A percentile compares a stretch with the other conserved stretches of the same genome.
Conservation (phyloP, 2,113 vertebrate genomes). For the Caretta caretta region DNA sequence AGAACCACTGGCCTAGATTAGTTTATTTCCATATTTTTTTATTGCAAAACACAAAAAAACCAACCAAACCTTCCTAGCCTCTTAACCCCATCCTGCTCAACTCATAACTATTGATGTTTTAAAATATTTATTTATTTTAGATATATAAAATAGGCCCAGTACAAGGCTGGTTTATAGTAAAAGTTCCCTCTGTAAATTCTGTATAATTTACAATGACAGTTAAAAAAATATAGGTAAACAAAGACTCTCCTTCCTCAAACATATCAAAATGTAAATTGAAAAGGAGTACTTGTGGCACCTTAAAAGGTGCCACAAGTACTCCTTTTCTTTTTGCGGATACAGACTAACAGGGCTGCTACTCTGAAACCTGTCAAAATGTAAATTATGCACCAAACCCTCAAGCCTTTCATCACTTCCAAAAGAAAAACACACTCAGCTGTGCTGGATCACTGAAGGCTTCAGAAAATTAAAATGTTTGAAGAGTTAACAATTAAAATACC, state of each 20-base stretch:
- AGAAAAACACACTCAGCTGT: neutral
- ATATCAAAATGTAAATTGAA: neutral
- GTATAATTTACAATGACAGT: neutral
- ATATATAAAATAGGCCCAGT: neutral
- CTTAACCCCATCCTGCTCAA: neutral
- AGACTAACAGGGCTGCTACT: no score
- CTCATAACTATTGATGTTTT: neutral
- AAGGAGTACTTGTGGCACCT: no score
- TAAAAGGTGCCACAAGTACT: no score
- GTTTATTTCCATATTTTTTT: slow-evolving; percentile 37
- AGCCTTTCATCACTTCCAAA: neutral
- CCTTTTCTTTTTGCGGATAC: no score
- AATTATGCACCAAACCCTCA: accelerated
- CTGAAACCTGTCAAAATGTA: neutral
- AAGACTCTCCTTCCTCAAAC: neutral
- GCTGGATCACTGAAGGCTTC: neutral
- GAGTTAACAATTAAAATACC: neutral
- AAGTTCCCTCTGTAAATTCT: neutral
- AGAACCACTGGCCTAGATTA: neutral
- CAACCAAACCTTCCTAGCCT: neutral
- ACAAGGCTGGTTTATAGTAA: neutral
- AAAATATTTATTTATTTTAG: neutral
- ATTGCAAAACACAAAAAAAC: neutral
- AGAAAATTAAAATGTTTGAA: slow-evolving; percentile 20
- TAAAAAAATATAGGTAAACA: neutral